Percentiles rank a stretch among this genome's conserved stretches.
phyloP scores from a whole-genome alignment of 2,797 vertebrate species.

The Lepidocolaptes lacrymiger region DNA sequence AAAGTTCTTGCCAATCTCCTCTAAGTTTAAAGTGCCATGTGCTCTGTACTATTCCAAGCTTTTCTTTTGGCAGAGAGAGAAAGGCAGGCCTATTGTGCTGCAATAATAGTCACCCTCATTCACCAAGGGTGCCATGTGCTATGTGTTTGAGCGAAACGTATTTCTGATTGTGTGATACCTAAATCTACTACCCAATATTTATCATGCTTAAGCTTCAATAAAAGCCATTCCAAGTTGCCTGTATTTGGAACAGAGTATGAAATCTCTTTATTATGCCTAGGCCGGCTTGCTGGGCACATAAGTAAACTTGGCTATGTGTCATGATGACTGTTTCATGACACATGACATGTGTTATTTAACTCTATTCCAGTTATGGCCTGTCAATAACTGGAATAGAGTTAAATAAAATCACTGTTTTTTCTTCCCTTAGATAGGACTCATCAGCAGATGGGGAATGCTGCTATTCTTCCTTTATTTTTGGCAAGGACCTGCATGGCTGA shows the following conservation, averaged over 20 bases:
- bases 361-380: too few species aligned
- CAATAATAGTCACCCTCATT: slow-evolving; percentile 48
- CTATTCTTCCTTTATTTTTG: slow-evolving; percentile 56
- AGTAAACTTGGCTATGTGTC: slow-evolving; percentile 54
- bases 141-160: slow-evolving; percentile 18
- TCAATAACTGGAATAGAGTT: slow-evolving; percentile 50
- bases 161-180: slow-evolving; percentile 1
- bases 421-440: slow-evolving; percentile 49
- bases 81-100: slow-evolving; percentile 22
- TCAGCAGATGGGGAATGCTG: slow-evolving; percentile 69
- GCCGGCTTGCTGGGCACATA: slow-evolving; percentile 12
- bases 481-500: slow-evolving; percentile 24
- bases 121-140: slow-evolving; percentile 25
- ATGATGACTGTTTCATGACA: slow-evolving; percentile 40
- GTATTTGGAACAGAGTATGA: slow-evolving; percentile 34
- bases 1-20: neutral
- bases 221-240: slow-evolving; percentile 44
- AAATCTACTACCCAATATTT: neutral
- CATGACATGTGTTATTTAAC: too few species aligned
- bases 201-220: slow-evolving; percentile 39
- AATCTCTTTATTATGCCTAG: slow-evolving; percentile 62
- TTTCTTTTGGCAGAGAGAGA: slow-evolving; percentile 26
- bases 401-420: slow-evolving; percentile 60
- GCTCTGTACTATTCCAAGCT: slow-evolving; percentile 23
- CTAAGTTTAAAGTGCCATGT: slow-evolving; percentile 21